Evolutionary conservation across 2,113 vertebrate species (phyloP), one percentile per base, ranked within the genome.

Genomic region (Choloepus hoffmanni): DNA sequence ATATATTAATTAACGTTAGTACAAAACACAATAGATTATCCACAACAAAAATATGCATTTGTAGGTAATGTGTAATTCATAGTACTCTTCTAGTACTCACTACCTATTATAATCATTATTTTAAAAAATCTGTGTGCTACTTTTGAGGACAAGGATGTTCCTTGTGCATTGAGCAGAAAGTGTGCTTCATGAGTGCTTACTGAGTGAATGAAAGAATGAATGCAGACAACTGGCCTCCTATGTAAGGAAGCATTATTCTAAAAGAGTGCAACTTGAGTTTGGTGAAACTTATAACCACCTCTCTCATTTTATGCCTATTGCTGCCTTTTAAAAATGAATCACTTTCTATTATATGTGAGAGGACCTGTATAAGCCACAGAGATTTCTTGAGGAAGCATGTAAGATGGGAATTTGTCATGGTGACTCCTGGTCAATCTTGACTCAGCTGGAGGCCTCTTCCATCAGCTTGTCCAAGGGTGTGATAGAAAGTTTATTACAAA

Each of bases 281-380:
- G 55, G 50, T 50, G 36, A 90, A 76, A 85, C 36, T 55, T 92
- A 72, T 21, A 95, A n/a, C n/a, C 60, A 95, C 24, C 7, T 70
- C 30, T 76, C 28, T 92, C 40, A 83, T 92, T 95, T 90, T 88
- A 77, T 82, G 79, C n/a, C 43, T 70, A 0, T 82, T 95, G 91
- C 45, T 87, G 92, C 26, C 68, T 67, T 92, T 94, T 76, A 74
- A 86, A 96, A 92, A 55, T 70, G 36, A 88, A 86, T 87, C 36
- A 55, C 36, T 85, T 93, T 95, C 40, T 81, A 36, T 5, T 86
- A 3, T 74, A 67, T 81, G 33, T 26, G 79, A 94, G 91, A 62
- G n/a, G 68, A 50, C 19, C 7, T 67, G 45, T 78, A 79, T 65
- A 86, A 96, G 21, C 58, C 79, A 77, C 43, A 89, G 55, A 85